phyloP scores from a whole-genome alignment of 2,888 invertebrate species.

The Dynastes grantii region DNA sequence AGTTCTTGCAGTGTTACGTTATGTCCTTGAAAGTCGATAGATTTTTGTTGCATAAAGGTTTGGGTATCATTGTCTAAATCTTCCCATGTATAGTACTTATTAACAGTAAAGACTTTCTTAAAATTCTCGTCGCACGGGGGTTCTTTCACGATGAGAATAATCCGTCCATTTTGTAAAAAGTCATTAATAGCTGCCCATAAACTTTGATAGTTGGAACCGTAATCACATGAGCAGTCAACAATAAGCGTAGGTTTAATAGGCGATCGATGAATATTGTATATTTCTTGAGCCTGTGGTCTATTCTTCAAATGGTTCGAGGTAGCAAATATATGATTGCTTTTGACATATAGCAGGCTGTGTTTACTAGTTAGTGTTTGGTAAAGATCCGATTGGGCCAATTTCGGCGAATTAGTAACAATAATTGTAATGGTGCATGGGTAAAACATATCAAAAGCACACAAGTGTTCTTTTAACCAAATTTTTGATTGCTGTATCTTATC shows the following conservation, averaged over 20 bases:
- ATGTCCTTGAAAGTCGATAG: constrained; percentile 23
- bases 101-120: background rate
- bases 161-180: background rate
- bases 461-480: background rate
- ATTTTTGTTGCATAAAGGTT: background rate
- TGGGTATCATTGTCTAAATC: background rate
- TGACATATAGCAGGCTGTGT: background rate
- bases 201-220: background rate
- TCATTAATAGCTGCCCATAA: background rate
- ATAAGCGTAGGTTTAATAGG: background rate
- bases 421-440: background rate
- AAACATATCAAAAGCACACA: background rate
- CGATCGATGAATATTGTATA: background rate
- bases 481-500: background rate
- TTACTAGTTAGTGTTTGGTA: background rate
- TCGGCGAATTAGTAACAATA: background rate
- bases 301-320: constrained; percentile 3
- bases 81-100: background rate
- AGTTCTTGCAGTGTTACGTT: background rate
- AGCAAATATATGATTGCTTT: background rate
- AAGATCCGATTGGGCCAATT: background rate
- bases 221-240: background rate
- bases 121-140: background rate
- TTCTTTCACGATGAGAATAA: background rate
- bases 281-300: background rate